A percentile compares a stretch with the other conserved stretches of the same genome.
These are phyloP conservation scores for Periophthalmus magnuspinnatus DNA, from an alignment of 2,797 vertebrate species.

Conservation along the genomic window DNA sequence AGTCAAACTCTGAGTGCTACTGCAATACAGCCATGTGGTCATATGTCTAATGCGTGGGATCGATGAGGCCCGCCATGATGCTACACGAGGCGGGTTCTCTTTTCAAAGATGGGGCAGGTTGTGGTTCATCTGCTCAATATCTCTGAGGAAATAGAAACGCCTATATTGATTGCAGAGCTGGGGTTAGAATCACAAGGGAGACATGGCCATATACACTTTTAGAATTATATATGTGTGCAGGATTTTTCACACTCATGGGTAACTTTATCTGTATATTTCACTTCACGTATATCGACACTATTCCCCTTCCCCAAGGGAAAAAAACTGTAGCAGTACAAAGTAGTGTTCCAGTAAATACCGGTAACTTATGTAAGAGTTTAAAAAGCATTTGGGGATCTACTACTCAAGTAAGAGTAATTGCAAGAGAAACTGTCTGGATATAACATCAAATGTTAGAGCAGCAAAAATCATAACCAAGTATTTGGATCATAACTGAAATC, in stretches of 20 bases:
- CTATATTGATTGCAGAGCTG: slow-evolving; percentile 10
- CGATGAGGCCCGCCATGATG: background rate
- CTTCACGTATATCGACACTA: no score
- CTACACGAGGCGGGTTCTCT: background rate
- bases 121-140: slow-evolving; percentile 9
- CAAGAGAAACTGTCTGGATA: no score
- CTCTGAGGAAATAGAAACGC: slow-evolving; percentile 6
- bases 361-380: no score
- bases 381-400: no score
- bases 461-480: no score
- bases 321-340: no score
- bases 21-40: slow-evolving; percentile 5
- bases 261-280: background rate
- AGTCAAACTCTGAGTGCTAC: slow-evolving; percentile 10
- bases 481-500: no score
- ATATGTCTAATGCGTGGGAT: background rate
- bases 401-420: no score
- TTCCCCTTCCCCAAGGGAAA: no score
- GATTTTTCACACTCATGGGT: background rate
- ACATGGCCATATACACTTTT: background rate
- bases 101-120: slow-evolving; percentile 1
- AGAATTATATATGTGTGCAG: background rate
- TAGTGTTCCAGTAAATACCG: no score
- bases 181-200: background rate
- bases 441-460: no score